Evolutionary conservation across 2,888 invertebrate genomes (phyloP), one percentile per base, ranked within the genome.

Genomic region (Lycaena phlaeas): DNA sequence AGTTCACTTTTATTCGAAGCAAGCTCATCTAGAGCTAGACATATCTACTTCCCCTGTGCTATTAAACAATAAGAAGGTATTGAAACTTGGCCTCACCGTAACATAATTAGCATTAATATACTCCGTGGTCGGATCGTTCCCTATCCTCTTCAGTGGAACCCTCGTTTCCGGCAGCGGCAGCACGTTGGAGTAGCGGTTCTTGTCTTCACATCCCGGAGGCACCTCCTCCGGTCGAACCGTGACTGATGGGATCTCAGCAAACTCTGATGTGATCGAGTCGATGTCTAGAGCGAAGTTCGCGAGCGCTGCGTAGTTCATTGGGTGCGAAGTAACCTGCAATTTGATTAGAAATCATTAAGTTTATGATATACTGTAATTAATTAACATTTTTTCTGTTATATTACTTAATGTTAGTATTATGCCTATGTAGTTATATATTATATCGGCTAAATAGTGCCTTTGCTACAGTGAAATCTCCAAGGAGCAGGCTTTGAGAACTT

Each of bases 31-130:
- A n/a, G n/a, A n/a, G n/a, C n/a, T n/a, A n/a, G n/a, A n/a, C n/a
- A n/a, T n/a, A n/a, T n/a, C n/a, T n/a, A n/a, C n/a, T n/a, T n/a
- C n/a, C n/a, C n/a, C n/a, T n/a, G n/a, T n/a, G n/a, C n/a, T n/a
- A n/a, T n/a, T n/a, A n/a, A n/a, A n/a, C n/a, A n/a, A n/a, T n/a
- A n/a, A n/a, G n/a, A n/a, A n/a, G n/a, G n/a, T n/a, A n/a, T n/a
- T n/a, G n/a, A n/a, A n/a, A n/a, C 18, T 4, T 18, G 18, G 18
- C 28, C 90, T 89, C 73, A 96, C 96, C 73, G 92, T 91, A 52
- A 97, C 91, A 77, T 89, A 97, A 75, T 95, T 97, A 48, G 96
- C 97, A 64, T 97, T 97, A 54, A 97, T 97, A 66, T 97, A 97
- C 72, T 95, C 94, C 38, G 92, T 90, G 47, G 90, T 90, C 1